Evolutionary conservation across 2,113 vertebrate species (phyloP), one percentile per base, ranked within the genome.

Genomic region (Aplodontia rufa): DNA sequence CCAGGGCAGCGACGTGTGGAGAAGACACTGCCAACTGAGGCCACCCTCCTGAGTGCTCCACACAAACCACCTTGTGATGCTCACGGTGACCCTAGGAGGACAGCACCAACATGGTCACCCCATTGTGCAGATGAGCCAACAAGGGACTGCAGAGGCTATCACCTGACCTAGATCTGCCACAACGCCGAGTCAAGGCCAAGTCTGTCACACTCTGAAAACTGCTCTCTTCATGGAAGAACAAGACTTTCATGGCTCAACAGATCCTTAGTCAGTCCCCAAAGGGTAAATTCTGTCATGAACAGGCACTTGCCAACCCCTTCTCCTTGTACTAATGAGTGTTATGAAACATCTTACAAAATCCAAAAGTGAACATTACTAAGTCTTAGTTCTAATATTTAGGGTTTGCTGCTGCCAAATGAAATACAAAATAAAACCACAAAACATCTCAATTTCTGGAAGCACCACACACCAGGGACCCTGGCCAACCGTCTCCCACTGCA

Each of bases 381-480:
- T 35, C 78, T 69, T 51, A 51, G n/a, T 82, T 85, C 47, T 51
- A 81, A 89, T 79, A 86, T 71, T 71, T 32, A 37, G 35, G 60
- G 53, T 85, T 58, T 74, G 64, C 58, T 75, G 45, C n/a, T 75
- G 37, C 68, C 81, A 87, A 64, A 69, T 69, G 58, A 82, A 81
- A 75, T 91, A 89, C 49, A 82, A 82, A 86, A 86, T 47, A 80
- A 66, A 69, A 66, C 81, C 37, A 72, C 2, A n/a, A 75, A 93
- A 53, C 60, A 64, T 47, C 32, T 81, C n/a, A 51, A 47, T 64
- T 82, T 95, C 86, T 84, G 69, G 51, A 78, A 76, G 24, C 42
- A n/a, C 0, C 40, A 55, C 55, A 85, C n/a, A 75, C 35, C 45
- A 72, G 24, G 60, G 32, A 17, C 30, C 53, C 32, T 6, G 37